Base-by-base conservation (phyloP, 2,113 vertebrate genomes). In the Gymnarchus niloticus region DNA sequence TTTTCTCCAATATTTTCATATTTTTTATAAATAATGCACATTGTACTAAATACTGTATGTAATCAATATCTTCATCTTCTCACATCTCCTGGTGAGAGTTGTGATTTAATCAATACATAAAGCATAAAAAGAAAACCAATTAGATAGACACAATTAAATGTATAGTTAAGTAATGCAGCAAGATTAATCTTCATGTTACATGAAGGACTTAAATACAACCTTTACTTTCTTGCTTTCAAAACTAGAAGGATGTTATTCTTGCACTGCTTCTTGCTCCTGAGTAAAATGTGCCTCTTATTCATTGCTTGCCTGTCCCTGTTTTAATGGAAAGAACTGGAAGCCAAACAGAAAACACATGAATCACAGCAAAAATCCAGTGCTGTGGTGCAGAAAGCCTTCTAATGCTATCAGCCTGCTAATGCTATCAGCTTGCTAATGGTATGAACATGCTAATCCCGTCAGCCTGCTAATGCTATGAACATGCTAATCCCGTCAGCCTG, bases 381-480 rank as follows among this genome's bases (percentile, higher is more conserved):
- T 73, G 65, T 73, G 28, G 14, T 73, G 65, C 65, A 73, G 65
- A 73, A 33, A 73, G 65, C 65, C 41, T 73, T 14, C 33, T 73
- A 73, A 73, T 73, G 65, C 37, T 73, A 73, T 73, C 65, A 73
- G 7, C 65, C 65, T 37, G 65, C 65, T 73, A 73, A 73, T 73
- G 19, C 28, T 37, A 73, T 73, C 65, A 73, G 65, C 41, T 33
- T 37, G 9, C 65, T 73, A 73, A 73, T 69, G 28, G 25, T 69
- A 69, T 69, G 28, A 28, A 28, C 61, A 10, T 17, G 59, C 59
- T 65, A 33, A 65, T 69, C 25, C 61, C 12, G 33, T 65, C 17
- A 28, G 59, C 59, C 59, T 65, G 61, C 61, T 73, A 73, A 73
- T 69, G 28, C 61, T 69, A 69, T 69, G 28, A 28, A 28, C 61